Base-by-base conservation (phyloP, 2,113 vertebrate species). In the Meles meles region DNA sequence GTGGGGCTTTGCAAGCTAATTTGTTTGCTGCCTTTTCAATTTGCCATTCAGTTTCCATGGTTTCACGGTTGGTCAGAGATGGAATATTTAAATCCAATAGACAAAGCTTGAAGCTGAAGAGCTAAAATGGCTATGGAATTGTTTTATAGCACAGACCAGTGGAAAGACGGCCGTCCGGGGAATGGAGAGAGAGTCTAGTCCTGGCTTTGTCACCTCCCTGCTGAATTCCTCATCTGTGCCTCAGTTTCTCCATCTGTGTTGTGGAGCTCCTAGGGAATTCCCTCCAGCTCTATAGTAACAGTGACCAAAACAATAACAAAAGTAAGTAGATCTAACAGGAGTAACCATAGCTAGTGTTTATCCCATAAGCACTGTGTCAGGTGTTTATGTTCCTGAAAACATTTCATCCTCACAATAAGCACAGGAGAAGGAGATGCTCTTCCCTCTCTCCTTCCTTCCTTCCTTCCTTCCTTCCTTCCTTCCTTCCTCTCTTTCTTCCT, bases 51-150 rank as follows among this genome's bases (percentile, higher is more conserved):
- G 93, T 98, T 98, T 98, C 93, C 96, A 95, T 98, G 94, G 85
- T 97, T 98, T 98, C 96, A 97, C 72, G 88, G 92, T 98, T 98
- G 94, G 71, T 97, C 94, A 97, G 97, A 98, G 87, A 96, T 79
- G n/a, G 61, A 49, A 95, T 97, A 89, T 97, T 94, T 15, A 95
- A 97, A 92, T 76, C 85, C 67, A 0, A 0, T 15, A 97, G 97
- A 97, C 91, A 88, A 87, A 97, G 90, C 90, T 82, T 37, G 74
- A 96, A 47, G 18, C 95, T 20, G 81, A 76, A 90, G 95, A 72
- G 55, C 89, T 93, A 86, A 55, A 96, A 94, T 52, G 61, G 90
- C 67, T 80, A 20, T 77, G 55, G 61, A 44, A 31, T 42, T 88
- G 9, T 84, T 93, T 34, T 86, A 83, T 44, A 90, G 88, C 52